These are phyloP conservation scores for Hesperia comma DNA, from an alignment of 2,888 invertebrate genomes.

Conservation along the genomic window DNA sequence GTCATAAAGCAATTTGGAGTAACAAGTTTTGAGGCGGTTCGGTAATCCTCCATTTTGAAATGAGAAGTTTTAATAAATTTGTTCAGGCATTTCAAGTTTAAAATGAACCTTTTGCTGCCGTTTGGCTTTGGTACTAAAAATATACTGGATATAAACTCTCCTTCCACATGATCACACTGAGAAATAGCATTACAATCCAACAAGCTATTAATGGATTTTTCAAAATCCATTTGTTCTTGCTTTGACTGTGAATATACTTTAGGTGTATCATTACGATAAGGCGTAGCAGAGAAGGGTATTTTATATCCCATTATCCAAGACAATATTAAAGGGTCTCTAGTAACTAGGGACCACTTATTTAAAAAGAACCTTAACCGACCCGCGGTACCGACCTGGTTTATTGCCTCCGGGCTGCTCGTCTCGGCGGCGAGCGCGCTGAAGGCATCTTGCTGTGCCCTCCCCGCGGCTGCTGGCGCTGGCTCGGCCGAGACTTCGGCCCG, in stretches of 20 bases:
- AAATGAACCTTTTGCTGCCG: constrained; percentile 36
- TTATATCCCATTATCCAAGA: constrained; percentile 13
- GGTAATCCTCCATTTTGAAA: constrained; percentile 43
- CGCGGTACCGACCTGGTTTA: constrained; percentile 19
- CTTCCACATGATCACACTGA: constrained; percentile 12
- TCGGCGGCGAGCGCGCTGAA: background rate
- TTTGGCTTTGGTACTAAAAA: constrained; percentile 40
- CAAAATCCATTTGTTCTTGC: constrained; percentile 3
- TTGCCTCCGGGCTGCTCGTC: background rate
- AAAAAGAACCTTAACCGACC: constrained; percentile 32
- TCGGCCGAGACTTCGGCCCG: background rate
- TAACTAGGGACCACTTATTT: constrained; percentile 11
- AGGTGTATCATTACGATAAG: background rate
- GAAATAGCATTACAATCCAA: constrained; percentile 28
- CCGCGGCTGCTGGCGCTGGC: background rate
- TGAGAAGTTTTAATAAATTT: constrained; percentile 36
- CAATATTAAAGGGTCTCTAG: background rate
- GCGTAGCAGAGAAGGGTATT: constrained; percentile 3
- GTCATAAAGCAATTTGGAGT: constrained; percentile 34
- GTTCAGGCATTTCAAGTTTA: constrained; percentile 40
- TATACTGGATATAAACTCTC: constrained; percentile 33
- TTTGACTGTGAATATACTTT: constrained; percentile 1
- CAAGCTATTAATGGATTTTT: constrained; percentile 15
- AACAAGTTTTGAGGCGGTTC: constrained; percentile 38
- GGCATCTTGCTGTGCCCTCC: background rate